Conservation (phyloP, 2,113 vertebrate genomes). For the Albula goreensis region DNA sequence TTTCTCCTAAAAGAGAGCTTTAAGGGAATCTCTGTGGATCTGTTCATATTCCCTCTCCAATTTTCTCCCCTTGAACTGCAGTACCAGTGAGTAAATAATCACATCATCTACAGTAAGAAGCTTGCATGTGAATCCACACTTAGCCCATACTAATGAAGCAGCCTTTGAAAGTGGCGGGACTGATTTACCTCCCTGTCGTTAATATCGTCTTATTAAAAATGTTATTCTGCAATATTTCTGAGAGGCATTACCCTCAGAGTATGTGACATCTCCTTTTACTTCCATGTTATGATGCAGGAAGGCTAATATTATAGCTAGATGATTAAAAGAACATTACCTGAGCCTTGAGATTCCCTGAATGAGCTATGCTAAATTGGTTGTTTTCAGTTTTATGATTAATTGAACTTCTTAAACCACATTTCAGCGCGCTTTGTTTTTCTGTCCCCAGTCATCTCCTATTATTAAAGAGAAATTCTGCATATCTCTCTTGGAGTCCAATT, state of each 20-base stretch:
- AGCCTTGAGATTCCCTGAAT: conserved; percentile 90
- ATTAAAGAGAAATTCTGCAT: conserved; percentile 99
- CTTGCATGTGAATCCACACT: conserved; percentile 6
- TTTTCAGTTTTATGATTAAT: conserved; percentile 98
- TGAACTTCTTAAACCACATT: conserved; percentile 90
- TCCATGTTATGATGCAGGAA: conserved; percentile 55
- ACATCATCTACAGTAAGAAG: not conserved
- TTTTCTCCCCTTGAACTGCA: not conserved
- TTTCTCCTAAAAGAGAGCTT: not conserved
- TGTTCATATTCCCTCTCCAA: not conserved
- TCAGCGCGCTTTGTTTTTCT: conserved; percentile 98
- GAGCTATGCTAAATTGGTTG: conserved; percentile 97
- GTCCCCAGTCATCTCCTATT: conserved; percentile 99
- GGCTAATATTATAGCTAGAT: conserved; percentile 84
- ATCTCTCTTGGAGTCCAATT: conserved; percentile 99
- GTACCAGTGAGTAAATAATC: conserved; percentile 29
- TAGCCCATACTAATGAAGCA: conserved; percentile 23
- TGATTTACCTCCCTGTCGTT: conserved; percentile 50
- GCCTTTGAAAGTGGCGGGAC: conserved; percentile 25
- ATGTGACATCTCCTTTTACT: conserved; percentile 49
- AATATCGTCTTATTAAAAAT: conserved; percentile 54
- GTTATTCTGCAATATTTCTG: conserved; percentile 51
- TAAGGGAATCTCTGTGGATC: not conserved
- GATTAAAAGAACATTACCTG: conserved; percentile 99
- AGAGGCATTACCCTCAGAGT: conserved; percentile 59